phyloP scores from a whole-genome alignment of 2,797 vertebrate species.

The Salarias fasciatus region DNA sequence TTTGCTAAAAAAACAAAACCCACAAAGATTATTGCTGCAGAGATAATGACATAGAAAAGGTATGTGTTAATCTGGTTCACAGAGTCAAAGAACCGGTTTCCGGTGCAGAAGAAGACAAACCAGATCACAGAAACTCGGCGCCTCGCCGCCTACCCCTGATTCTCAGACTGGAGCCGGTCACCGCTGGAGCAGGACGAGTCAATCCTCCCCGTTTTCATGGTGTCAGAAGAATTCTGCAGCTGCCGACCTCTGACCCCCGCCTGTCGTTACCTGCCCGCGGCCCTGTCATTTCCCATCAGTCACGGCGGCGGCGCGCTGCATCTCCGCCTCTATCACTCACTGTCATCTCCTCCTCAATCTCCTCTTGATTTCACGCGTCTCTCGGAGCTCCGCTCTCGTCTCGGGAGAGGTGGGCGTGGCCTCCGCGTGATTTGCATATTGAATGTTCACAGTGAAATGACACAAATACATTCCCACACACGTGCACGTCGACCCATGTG shows the following conservation, averaged over 20 bases:
- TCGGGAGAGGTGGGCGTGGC: neutral
- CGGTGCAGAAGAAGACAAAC: too few relatives aligned
- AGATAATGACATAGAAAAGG: too few relatives aligned
- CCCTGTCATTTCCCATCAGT: slow-evolving; percentile 51
- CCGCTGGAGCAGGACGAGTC: slow-evolving; percentile 23
- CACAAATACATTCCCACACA: neutral
- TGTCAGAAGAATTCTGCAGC: slow-evolving; percentile 39
- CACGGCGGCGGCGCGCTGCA: slow-evolving; percentile 17
- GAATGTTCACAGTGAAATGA: neutral
- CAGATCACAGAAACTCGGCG: too few relatives aligned
- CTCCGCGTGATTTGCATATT: slow-evolving; percentile 34
- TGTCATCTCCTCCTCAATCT: slow-evolving; percentile 3
- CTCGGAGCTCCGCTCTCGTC: neutral
- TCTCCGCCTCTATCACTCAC: slow-evolving; percentile 40
- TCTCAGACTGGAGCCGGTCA: slow-evolving; percentile 2
- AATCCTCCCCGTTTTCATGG: slow-evolving; percentile 25
- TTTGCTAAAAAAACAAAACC: too few relatives aligned
- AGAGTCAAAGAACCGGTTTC: too few relatives aligned
- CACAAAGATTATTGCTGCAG: too few relatives aligned
- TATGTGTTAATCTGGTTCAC: too few relatives aligned
- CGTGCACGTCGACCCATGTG: too few relatives aligned
- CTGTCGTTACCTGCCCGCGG: slow-evolving; percentile 25
- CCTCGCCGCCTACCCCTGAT: neutral
- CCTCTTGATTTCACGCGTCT: neutral
- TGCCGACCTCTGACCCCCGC: slow-evolving; percentile 48